Evolutionary conservation across 2,888 invertebrate genomes (phyloP), one percentile per base, ranked within the genome.

Genomic region (Drosophila monieri): DNA sequence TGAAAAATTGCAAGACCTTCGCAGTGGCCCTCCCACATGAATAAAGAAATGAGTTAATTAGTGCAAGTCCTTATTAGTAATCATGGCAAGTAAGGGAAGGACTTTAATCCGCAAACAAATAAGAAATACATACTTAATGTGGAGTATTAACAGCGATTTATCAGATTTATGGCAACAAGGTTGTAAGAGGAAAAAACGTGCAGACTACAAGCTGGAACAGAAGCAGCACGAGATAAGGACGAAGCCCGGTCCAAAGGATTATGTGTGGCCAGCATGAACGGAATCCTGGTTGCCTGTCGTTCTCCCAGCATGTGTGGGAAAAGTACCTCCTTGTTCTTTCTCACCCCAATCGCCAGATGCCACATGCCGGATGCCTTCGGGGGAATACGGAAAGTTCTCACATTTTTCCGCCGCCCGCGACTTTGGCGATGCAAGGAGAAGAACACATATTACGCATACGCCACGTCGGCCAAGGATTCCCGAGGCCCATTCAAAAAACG

Each of bases 381-480:
- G 62, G 44, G 47, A 54, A 60, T 41, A 57, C 54, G 54, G 37
- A 66, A 68, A 73, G 51, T 64, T 59, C 37, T 46, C 30, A 46
- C 55, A n/a, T 59, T 60, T 46, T 58, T 73, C 69, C 73, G 62
- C 8, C 18, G 14, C 60, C 60, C 60, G 60, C 60, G 60, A 55
- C 55, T 48, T 37, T 14, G 25, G 47, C 55, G 73, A 39, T 39
- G 47, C 41, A 56, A 32, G 59, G 49, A 47, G 76, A 56, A 55
- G 51, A 35, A 66, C 65, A 51, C 12, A 59, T 51, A 73, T 68
- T 77, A 73, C 75, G 83, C 71, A 81, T 78, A 71, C 72, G 85
- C 60, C 52, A 44, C 56, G 71, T 78, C 58, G 39, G 57, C 67
- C 52, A 48, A 46, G 47, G 58, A 35, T 49, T 25, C 44, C 27